Evolutionary conservation across 2,797 vertebrate genomes (phyloP).

Genomic region (Danio jaintianensis): DNA sequence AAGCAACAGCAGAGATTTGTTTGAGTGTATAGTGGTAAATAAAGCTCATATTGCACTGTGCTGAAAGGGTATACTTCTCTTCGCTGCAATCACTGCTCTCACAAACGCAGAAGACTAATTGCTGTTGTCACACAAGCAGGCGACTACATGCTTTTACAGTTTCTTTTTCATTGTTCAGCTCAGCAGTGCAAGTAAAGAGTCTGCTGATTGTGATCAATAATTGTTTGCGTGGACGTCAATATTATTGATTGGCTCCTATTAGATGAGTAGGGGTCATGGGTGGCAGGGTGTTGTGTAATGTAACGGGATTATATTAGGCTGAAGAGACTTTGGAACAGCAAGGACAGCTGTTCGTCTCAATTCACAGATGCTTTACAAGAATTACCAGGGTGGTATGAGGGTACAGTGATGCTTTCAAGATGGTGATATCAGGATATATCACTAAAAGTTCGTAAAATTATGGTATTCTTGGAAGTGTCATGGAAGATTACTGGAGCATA

Average conservation of each 20-base stretch:
- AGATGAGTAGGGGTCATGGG: constrained; percentile 28
- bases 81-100: constrained; percentile 42
- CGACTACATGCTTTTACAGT: constrained; percentile 3
- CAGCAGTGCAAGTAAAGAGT: background rate
- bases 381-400: too few species aligned
- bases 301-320: constrained; percentile 32
- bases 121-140: constrained; percentile 24
- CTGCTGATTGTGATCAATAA: constrained; percentile 47
- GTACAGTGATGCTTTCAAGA: background rate
- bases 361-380: background rate
- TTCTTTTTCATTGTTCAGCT: constrained; percentile 1
- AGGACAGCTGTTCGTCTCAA: constrained; percentile 27
- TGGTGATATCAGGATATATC: background rate
- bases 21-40: constrained; percentile 3
- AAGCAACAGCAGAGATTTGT: too few species aligned
- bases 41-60: constrained; percentile 33
- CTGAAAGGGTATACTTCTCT: constrained; percentile 19
- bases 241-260: constrained; percentile 54
- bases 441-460: background rate
- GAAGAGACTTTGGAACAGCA: constrained; percentile 2
- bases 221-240: constrained; percentile 28
- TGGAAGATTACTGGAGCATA: background rate
- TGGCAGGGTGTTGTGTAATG: constrained; percentile 31
- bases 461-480: background rate
- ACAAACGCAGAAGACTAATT: constrained; percentile 54